Base-by-base conservation (phyloP, 30 jellyfish, hydroid and myxozoan species). In the Rhopilema esculentum region DNA sequence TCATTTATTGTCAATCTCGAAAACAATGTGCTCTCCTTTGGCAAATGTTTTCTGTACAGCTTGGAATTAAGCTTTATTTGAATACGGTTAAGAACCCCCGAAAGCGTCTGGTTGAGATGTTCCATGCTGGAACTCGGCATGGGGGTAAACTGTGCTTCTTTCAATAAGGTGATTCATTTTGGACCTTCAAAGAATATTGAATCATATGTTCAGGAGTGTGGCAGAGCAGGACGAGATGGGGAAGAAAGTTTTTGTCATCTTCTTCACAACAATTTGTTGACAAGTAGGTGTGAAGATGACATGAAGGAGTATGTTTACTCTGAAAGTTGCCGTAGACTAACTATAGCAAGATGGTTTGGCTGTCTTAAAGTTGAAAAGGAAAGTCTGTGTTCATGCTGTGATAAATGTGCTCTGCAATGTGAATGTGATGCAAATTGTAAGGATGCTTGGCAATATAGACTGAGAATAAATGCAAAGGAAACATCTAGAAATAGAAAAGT, bases 11-110 rank as follows among this genome's bases (percentile, higher is more conserved):
- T 48, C 89, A 79, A 31, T 1, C 83, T 16, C 83, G 80, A 64
- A 79, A 80, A 79, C 89, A 79, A 62, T 79, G 89, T 79, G 89
- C 89, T 66, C 83, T 57, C 1, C 67, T 79, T 50, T 79, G 89
- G 89, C 79, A 49, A 49, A 76, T 76, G 77, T 49, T 76, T 76
- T 27, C 76, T 76, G 86, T 75, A 52, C 86, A 76, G 72, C 86
- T 76, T 76, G 86, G 86, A 52, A 31, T 51, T 40, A 76, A 76
- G 67, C 86, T 76, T 20, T 76, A 76, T 76, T 76, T 76, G 67
- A 76, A 76, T 40, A 51, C 23, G 76, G 49, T 0, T n/a, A 76
- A 76, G 87, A 76, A 49, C 87, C 87, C 77, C 61, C 76, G 4
- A 53, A 79, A 79, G 69, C 86, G 91, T 27, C 50, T 67, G 0